Percentiles rank a stretch among this genome's conserved stretches.
These are phyloP conservation scores for Melanotaenia boesemani DNA, from an alignment of 2,797 vertebrate species.

Conservation along the genomic window DNA sequence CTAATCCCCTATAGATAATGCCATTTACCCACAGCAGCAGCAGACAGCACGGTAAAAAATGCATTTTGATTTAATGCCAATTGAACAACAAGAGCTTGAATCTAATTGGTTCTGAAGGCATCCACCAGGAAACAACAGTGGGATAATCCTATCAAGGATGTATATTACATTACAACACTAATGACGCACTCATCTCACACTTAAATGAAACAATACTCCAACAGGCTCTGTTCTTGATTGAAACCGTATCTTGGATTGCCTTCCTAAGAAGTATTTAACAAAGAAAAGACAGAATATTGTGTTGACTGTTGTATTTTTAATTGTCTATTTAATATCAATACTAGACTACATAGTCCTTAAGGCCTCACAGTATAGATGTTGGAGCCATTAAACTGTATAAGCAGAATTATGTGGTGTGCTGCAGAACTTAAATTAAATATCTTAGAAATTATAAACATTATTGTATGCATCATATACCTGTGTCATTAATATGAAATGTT, in stretches of 20 bases:
- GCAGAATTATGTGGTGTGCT: slow-evolving; percentile 5
- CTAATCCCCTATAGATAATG: slow-evolving; percentile 60
- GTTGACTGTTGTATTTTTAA: slow-evolving; percentile 24
- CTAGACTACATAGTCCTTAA: slow-evolving; percentile 31
- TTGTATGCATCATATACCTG: background rate
- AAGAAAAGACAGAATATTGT: background rate
- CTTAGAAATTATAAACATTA: background rate
- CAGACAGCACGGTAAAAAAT: slow-evolving; percentile 37
- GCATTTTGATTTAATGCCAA: slow-evolving; percentile 53
- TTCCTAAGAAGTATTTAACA: background rate
- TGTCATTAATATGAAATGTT: slow-evolving; percentile 36
- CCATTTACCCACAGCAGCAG: slow-evolving; percentile 37
- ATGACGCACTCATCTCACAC: slow-evolving; percentile 44
- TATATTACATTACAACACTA: slow-evolving; percentile 33
- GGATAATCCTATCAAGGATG: slow-evolving; percentile 53
- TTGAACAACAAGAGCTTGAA: slow-evolving; percentile 41
- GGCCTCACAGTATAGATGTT: slow-evolving; percentile 11
- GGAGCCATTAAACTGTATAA: slow-evolving; percentile 36
- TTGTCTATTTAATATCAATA: slow-evolving; percentile 16
- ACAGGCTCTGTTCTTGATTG: slow-evolving; percentile 10
- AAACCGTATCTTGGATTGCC: slow-evolving; percentile 7
- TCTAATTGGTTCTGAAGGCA: slow-evolving; percentile 56
- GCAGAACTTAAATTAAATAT: slow-evolving; percentile 2
- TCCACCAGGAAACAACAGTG: slow-evolving; percentile 32
- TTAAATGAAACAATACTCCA: slow-evolving; percentile 9